These are phyloP conservation scores for Clamator glandarius DNA, from an alignment of 2,797 vertebrate genomes.

Conservation along the genomic window DNA sequence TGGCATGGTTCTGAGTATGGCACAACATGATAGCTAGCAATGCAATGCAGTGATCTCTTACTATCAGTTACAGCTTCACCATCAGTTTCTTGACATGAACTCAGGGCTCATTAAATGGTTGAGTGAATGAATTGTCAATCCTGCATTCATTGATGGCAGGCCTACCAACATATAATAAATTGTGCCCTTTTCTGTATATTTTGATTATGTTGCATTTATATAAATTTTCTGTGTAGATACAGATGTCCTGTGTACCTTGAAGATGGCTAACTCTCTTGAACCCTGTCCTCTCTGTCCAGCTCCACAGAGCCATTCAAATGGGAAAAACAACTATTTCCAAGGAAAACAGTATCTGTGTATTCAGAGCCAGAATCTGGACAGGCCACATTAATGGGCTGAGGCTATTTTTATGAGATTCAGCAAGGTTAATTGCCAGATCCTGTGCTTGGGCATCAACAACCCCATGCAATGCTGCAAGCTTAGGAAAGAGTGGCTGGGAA, in stretches of 20 bases:
- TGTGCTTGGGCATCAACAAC: too few relatives aligned
- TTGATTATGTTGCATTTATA: not conserved
- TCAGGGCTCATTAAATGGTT: not conserved
- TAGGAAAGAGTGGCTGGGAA: too few relatives aligned
- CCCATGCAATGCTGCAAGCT: too few relatives aligned
- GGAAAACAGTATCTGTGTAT: not conserved
- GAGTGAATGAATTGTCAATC: not conserved
- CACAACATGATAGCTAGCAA: not conserved
- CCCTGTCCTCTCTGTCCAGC: not conserved
- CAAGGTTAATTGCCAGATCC: too few relatives aligned
- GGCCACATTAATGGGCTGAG: accelerated
- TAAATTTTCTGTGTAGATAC: too few relatives aligned
- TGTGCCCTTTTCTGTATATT: not conserved
- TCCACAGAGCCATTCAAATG: not conserved
- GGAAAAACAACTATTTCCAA: not conserved
- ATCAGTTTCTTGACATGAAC: not conserved
- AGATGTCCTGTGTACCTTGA: not conserved
- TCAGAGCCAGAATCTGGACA: not conserved
- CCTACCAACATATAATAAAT: not conserved
- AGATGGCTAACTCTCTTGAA: not conserved
- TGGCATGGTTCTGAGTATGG: not conserved
- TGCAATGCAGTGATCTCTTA: not conserved
- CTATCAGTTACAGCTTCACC: not conserved
- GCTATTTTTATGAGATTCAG: too few relatives aligned
- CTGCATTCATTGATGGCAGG: not conserved